Conservation (phyloP, 2,888 invertebrate species). For the Cosmopolites sordidus region DNA sequence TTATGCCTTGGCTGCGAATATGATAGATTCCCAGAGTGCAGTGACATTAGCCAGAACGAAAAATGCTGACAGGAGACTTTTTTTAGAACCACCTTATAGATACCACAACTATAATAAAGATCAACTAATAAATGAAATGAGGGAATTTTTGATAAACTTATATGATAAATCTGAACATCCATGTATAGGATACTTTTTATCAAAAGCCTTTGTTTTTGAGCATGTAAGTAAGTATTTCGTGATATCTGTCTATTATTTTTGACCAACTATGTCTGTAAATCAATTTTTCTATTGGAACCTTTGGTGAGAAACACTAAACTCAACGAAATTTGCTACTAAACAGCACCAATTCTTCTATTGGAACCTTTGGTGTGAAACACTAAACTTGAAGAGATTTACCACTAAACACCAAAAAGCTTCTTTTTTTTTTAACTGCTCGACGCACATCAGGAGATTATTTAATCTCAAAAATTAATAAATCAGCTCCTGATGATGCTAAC, state of each 20-base stretch:
- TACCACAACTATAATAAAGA: constrained; percentile 41
- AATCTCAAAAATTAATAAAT: too few relatives aligned
- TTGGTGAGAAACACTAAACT: too few relatives aligned
- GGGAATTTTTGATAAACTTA: constrained; percentile 47
- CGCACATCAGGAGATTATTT: too few relatives aligned
- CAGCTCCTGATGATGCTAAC: too few relatives aligned
- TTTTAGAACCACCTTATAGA: constrained; percentile 61
- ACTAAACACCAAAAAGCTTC: too few relatives aligned
- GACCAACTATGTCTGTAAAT: too few relatives aligned
- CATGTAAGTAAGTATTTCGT: constrained; percentile 39
- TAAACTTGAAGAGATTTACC: too few relatives aligned
- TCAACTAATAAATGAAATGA: constrained; percentile 44
- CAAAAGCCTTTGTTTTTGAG: constrained; percentile 46
- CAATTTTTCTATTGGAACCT: too few relatives aligned
- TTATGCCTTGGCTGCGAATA: constrained; percentile 66
- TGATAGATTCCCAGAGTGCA: constrained; percentile 71
- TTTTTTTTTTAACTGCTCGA: too few relatives aligned
- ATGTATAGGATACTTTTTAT: constrained; percentile 51
- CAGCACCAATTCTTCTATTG: too few relatives aligned
- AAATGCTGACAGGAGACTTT: constrained; percentile 68
- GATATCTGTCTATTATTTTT: neutral
- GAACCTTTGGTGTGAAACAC: too few relatives aligned
- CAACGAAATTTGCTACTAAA: too few relatives aligned
- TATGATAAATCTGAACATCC: constrained; percentile 47
- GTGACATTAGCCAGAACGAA: constrained; percentile 70